A percentile compares a stretch with the other conserved stretches of the same genome.
Evolutionary conservation across 1,140 invertebrate species (phyloP).

Genomic region (Andrena cerasifolii): DNA sequence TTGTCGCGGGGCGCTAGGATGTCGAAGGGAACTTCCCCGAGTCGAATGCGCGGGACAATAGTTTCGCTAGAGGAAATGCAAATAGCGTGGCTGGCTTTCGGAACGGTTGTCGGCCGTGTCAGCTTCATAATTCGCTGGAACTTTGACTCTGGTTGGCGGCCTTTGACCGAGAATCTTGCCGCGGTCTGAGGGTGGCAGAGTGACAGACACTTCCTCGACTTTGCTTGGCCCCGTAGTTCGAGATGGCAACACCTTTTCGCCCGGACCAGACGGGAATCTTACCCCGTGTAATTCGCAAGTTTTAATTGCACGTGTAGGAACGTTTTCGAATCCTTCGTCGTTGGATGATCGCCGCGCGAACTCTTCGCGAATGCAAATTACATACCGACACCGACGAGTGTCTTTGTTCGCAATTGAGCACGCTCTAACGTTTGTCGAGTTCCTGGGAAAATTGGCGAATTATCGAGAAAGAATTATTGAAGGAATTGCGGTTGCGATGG

Average conservation of each 20-base stretch:
- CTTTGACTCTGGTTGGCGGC: conserved; percentile 36
- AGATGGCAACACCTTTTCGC: conserved; percentile 43
- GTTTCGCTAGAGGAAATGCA: conserved; percentile 54
- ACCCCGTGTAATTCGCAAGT: conserved; percentile 35
- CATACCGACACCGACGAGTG: no score
- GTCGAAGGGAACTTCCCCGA: conserved; percentile 14
- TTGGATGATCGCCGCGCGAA: not conserved
- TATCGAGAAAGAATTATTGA: no score
- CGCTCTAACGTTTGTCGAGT: no score
- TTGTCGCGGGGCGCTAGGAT: conserved; percentile 15
- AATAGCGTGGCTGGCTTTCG: conserved; percentile 49
- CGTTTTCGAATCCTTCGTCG: conserved; percentile 23
- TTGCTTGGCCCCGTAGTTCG: not conserved
- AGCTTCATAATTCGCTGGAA: conserved; percentile 62
- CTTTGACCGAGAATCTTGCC: conserved; percentile 58
- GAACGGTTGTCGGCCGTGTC: conserved; percentile 55
- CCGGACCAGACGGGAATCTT: conserved; percentile 16
- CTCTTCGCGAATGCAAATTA: conserved; percentile 35
- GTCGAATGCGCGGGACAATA: conserved; percentile 48
- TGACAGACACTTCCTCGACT: not conserved
- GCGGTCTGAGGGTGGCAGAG: conserved; percentile 37
- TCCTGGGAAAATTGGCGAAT: no score
- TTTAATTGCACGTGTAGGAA: conserved; percentile 44
- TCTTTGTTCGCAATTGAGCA: no score
- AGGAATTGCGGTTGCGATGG: no score